Conservation (phyloP, 2,797 vertebrate species). For the Smutsia gigantea region DNA sequence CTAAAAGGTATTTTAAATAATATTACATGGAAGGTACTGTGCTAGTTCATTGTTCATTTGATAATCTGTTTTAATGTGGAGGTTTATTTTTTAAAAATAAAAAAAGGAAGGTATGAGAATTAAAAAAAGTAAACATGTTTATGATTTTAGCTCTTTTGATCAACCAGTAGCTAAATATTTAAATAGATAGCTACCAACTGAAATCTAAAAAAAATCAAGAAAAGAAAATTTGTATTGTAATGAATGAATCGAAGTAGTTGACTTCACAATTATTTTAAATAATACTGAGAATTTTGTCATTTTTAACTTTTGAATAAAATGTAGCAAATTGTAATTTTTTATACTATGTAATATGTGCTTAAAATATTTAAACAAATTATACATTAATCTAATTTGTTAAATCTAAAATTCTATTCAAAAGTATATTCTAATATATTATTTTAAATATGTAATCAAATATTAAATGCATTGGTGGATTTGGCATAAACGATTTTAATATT, state of each 20-base stretch:
- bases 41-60: constrained; percentile 25
- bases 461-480: neutral
- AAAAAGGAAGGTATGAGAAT: neutral
- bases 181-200: neutral
- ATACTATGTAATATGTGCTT: neutral
- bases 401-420: constrained; percentile 29
- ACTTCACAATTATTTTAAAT: constrained; percentile 25
- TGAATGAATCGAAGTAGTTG: neutral
- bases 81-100: neutral
- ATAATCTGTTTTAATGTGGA: constrained; percentile 2
- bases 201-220: constrained; percentile 35
- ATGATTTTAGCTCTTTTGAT: neutral
- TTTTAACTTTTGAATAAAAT: neutral
- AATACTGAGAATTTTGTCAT: neutral
- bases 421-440: constrained; percentile 32
- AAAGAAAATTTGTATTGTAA: constrained; percentile 10
- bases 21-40: neutral
- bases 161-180: neutral
- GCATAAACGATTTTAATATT: neutral
- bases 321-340: neutral
- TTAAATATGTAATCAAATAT: neutral
- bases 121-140: neutral
- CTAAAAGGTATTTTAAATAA: neutral
- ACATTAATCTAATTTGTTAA: neutral
- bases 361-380: neutral